Conservation (phyloP, 2,888 invertebrate species). For the Petrolisthes manimaculis region DNA sequence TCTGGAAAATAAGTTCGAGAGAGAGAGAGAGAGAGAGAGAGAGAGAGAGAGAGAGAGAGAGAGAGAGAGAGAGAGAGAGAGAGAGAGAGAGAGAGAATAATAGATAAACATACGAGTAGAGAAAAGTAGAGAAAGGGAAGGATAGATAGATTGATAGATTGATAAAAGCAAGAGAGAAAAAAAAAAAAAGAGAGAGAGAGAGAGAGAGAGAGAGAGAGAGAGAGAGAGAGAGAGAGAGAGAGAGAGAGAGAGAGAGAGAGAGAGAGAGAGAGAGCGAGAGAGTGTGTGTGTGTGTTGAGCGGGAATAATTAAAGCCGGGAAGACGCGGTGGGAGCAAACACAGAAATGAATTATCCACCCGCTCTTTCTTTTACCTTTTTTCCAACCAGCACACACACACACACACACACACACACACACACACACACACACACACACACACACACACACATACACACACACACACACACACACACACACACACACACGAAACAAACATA, state of each 20-base stretch:
- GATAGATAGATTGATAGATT: background rate
- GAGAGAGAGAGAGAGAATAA: background rate
- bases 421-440: too few species aligned
- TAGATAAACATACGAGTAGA: background rate
- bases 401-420: too few species aligned
- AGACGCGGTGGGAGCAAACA: too few species aligned
- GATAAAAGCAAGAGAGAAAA: background rate
- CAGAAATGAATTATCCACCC: too few species aligned
- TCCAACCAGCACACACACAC: too few species aligned
- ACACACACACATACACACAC: too few species aligned
- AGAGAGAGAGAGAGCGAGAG: background rate
- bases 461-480: too few species aligned
- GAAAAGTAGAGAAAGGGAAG: background rate
- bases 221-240: slow-evolving; percentile 10
- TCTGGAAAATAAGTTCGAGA: too few species aligned
- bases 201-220: background rate
- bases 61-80: background rate
- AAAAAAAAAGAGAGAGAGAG: background rate
- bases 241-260: background rate
- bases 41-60: background rate
- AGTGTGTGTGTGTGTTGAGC: background rate
- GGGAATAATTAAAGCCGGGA: slow-evolving; percentile 8
- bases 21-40: background rate
- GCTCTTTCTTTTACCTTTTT: too few species aligned
- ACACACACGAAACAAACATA: too few species aligned